These are phyloP conservation scores for Rutilus rutilus DNA, from an alignment of 2,113 vertebrate genomes.

Conservation along the genomic window DNA sequence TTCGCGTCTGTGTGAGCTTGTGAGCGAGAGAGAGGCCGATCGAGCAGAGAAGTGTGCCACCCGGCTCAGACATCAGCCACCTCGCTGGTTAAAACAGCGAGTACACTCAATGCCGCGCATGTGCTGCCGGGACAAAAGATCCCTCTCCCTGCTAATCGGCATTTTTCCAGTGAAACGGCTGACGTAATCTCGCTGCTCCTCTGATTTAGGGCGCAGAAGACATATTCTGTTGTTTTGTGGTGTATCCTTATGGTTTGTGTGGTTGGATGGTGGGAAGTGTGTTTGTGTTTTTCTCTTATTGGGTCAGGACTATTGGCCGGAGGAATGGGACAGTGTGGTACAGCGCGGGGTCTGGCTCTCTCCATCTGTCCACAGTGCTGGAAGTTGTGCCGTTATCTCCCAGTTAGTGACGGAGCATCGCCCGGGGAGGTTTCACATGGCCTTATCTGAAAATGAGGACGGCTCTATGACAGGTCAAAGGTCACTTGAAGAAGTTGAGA, in stretches of 20 bases:
- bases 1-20: conserved; percentile 27
- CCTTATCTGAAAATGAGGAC: conserved; percentile 2
- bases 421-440: conserved; percentile 3
- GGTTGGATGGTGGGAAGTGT: conserved; percentile 3
- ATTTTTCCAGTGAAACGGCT: not conserved
- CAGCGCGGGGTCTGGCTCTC: conserved; percentile 39
- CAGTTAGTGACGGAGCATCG: not conserved
- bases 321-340: not conserved
- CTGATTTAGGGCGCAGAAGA: not conserved
- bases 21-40: conserved; percentile 54
- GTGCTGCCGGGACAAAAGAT: conserved; percentile 21
- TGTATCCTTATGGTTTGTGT: not conserved
- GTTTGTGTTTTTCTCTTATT: conserved; percentile 43
- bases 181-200: conserved; percentile 9
- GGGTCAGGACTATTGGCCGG: conserved; percentile 31
- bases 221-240: conserved; percentile 28
- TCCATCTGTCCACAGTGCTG: conserved; percentile 44
- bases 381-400: conserved; percentile 38
- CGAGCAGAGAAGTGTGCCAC: conserved; percentile 54
- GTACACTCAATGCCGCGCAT: not conserved
- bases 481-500: conserved; percentile 19
- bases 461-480: conserved; percentile 11
- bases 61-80: conserved; percentile 46
- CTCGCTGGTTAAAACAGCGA: not conserved
- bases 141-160: not conserved